Conservation (phyloP, 2,113 vertebrate genomes). For the Amazona guildingii region DNA sequence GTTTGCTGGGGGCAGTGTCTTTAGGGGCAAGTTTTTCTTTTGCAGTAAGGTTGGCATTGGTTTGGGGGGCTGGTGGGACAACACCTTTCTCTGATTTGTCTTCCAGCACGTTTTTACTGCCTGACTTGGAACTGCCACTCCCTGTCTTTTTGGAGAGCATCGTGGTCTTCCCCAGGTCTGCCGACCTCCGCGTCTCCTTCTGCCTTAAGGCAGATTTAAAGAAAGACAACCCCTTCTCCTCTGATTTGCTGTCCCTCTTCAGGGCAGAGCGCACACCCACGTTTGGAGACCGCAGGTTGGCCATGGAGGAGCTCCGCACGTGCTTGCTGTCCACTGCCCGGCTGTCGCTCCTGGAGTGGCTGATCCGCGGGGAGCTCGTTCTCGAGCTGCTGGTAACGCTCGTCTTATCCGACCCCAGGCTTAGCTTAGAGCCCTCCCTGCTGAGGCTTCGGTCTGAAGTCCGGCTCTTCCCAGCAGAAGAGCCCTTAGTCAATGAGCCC, state of each 20-base stretch:
- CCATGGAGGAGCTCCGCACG: slow-evolving; percentile 90
- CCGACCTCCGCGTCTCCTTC: slow-evolving; percentile 90
- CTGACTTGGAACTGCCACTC: slow-evolving; percentile 77
- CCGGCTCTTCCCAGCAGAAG: slow-evolving; percentile 76
- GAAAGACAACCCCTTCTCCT: slow-evolving; percentile 95
- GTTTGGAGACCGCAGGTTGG: slow-evolving; percentile 88
- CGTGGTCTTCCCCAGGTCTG: slow-evolving; percentile 90
- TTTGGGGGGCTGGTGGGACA: slow-evolving; percentile 37
- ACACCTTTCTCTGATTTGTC: slow-evolving; percentile 59
- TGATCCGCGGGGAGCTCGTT: slow-evolving; percentile 67
- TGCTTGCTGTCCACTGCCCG: slow-evolving; percentile 73
- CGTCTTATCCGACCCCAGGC: slow-evolving; percentile 80
- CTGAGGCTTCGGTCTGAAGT: slow-evolving; percentile 85
- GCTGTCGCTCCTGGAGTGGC: slow-evolving; percentile 72
- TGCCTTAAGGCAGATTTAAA: slow-evolving; percentile 94
- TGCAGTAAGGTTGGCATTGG: slow-evolving; percentile 23
- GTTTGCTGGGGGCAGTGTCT: slow-evolving; percentile 80
- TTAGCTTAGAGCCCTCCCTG: slow-evolving; percentile 85
- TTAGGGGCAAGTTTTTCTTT: slow-evolving; percentile 79
- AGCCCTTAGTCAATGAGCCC: slow-evolving; percentile 65
- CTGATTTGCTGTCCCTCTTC: slow-evolving; percentile 88
- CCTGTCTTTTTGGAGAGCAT: slow-evolving; percentile 85
- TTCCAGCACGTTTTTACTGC: slow-evolving; percentile 66
- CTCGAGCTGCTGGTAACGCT: slow-evolving; percentile 63
- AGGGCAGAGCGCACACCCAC: slow-evolving; percentile 72